Conservation (phyloP, 2,113 vertebrate genomes). For the Osmerus mordax region DNA sequence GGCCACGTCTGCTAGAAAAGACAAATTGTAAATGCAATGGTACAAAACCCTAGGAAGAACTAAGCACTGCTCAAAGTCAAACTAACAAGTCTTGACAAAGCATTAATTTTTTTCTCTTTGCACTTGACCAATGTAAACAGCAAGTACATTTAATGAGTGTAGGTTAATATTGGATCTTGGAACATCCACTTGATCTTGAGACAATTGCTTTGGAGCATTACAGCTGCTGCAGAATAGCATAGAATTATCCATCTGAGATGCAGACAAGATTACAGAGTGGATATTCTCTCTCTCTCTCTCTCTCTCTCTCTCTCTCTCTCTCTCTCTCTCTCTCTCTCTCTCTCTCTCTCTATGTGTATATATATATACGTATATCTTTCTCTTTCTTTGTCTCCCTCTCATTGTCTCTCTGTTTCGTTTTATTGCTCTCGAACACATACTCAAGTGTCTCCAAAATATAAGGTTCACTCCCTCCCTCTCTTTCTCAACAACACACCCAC, state of each 20-base stretch:
- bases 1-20: conserved; percentile 19
- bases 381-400: not conserved
- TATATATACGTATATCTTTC: not conserved
- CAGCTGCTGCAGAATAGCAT: not conserved
- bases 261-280: not conserved
- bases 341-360: not conserved
- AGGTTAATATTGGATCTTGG: no score
- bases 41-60: conserved; percentile 40
- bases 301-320: not conserved
- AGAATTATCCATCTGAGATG: not conserved
- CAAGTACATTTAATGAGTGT: no score
- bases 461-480: not conserved
- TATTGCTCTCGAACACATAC: not conserved
- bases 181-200: no score
- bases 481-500: conserved; percentile 10
- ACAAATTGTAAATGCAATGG: conserved; percentile 26
- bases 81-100: conserved; percentile 15
- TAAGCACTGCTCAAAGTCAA: conserved; percentile 35
- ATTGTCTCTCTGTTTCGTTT: conserved; percentile 1
- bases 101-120: not conserved
- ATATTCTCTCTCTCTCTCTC: conserved; percentile 12
- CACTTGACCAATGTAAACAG: conserved; percentile 8
- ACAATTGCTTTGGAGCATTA: not conserved
- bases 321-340: conserved; percentile 10
- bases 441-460: not conserved